phyloP scores from a whole-genome alignment of 1,140 invertebrate genomes.

The Bombus difficillimus region DNA sequence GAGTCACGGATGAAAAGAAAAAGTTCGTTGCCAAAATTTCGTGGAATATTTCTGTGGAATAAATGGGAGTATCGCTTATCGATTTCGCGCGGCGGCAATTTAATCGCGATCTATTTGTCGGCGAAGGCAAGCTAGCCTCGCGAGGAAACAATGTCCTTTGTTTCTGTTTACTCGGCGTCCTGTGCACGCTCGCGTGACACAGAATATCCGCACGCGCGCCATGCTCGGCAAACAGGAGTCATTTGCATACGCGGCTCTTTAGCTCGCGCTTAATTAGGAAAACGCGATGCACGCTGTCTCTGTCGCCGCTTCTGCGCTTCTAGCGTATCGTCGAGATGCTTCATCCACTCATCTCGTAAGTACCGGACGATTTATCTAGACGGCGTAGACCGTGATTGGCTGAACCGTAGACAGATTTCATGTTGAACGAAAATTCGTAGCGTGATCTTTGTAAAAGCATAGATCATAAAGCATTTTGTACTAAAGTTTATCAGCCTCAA shows the following conservation, averaged over 20 bases:
- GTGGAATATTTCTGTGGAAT: background rate
- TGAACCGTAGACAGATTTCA: background rate
- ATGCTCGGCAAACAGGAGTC: constrained; percentile 59
- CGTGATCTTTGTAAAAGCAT: background rate
- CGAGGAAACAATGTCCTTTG: constrained; percentile 41
- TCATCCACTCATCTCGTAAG: background rate
- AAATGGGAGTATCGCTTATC: background rate
- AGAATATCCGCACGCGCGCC: constrained; percentile 23
- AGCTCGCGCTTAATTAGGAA: constrained; percentile 68
- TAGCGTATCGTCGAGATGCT: background rate
- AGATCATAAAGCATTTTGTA: background rate
- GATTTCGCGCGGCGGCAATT: constrained; percentile 7
- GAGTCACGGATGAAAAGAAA: no score
- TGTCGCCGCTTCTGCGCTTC: background rate
- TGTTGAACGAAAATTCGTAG: background rate
- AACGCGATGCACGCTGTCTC: constrained; percentile 44
- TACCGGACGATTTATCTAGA: background rate
- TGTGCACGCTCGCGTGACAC: background rate
- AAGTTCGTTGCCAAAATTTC: background rate
- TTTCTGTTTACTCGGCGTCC: constrained; percentile 39
- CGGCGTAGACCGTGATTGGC: background rate
- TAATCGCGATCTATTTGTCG: constrained; percentile 35
- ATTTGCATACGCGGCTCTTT: constrained; percentile 67
- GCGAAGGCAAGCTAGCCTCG: background rate
- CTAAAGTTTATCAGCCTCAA: background rate